Evolutionary conservation across 2,113 vertebrate species (phyloP), one percentile per base, ranked within the genome.

Genomic region (Agapornis roseicollis): DNA sequence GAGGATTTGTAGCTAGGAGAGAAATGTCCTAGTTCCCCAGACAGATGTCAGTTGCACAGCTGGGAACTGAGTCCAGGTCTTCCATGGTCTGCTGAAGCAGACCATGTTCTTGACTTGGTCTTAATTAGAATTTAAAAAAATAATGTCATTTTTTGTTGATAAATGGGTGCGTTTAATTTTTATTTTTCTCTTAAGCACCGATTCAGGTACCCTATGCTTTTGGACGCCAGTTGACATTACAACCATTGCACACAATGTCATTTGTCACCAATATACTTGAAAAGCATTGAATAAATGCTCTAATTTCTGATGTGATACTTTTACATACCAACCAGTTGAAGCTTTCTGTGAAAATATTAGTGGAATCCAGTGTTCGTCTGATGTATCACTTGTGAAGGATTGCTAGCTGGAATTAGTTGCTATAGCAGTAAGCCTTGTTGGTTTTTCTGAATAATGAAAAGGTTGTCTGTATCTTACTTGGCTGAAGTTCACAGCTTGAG

Each of bases 341-440:
- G 17, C 22, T 87, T 50, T 76, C 52, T 82, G 29, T 0, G 5
- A 17, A 76, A 85, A 53, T 69, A 7, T 10, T 46, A 17, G 12
- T 2, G 1, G 53, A 55, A 73, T 81, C 19, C 31, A 23, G 44
- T 73, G 17, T 52, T 85, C 46, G 17, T 56, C n/a, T 79, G 23
- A 72, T 47, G 35, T 47, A 66, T 35, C 18, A 23, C 0, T 0
- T 46, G n/a, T 81, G 17, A 9, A 24, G 15, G 37, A 35, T 19
- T 80, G 29, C 39, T 17, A 16, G 25, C 50, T 70, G 42, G 29
- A 92, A 47, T 47, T 70, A 44, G 42, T 64, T 92, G 46, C 63
- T 0, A 0, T 72, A 61, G n/a, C 28, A 63, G 3, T 65, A n/a
- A 50, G 25, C 42, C 35, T 20, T 79, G 5, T 24, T 15, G 0